Conservation (phyloP, 2,888 invertebrate species). For the Dusona sp. region DNA sequence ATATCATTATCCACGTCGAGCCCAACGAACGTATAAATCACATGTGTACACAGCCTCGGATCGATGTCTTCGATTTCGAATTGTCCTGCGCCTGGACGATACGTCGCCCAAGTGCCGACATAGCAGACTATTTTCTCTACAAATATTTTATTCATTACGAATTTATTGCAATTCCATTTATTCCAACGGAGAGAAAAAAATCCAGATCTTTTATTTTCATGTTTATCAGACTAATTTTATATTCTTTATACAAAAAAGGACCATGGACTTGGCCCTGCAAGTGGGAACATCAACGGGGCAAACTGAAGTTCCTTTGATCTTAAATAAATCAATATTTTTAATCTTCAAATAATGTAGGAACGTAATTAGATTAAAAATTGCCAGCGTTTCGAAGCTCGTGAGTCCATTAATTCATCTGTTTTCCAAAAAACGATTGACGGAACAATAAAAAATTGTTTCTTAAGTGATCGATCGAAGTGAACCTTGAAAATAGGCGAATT, state of each 20-base stretch:
- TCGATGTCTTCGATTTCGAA: constrained; percentile 90
- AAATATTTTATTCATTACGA: background rate
- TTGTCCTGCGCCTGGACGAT: constrained; percentile 88
- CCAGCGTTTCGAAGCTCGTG: too few species aligned
- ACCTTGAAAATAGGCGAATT: too few species aligned
- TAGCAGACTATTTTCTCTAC: constrained; percentile 90
- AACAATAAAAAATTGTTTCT: too few species aligned
- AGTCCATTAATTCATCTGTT: too few species aligned
- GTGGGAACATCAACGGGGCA: too few species aligned
- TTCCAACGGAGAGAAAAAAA: background rate
- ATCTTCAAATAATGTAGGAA: too few species aligned
- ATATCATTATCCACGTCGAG: constrained; percentile 85
- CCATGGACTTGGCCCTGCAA: background rate
- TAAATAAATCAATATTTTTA: background rate
- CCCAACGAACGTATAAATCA: constrained; percentile 92
- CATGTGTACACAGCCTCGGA: constrained; percentile 90
- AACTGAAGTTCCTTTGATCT: too few species aligned
- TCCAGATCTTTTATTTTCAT: too few species aligned
- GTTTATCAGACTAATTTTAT: background rate
- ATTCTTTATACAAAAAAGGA: background rate
- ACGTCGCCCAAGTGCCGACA: constrained; percentile 91
- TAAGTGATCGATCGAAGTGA: too few species aligned
- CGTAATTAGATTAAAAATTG: too few species aligned
- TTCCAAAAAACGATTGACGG: too few species aligned
- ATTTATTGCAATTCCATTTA: background rate